These are phyloP conservation scores for Myocastor coypus DNA, from an alignment of 2,113 vertebrate species.

Conservation along the genomic window DNA sequence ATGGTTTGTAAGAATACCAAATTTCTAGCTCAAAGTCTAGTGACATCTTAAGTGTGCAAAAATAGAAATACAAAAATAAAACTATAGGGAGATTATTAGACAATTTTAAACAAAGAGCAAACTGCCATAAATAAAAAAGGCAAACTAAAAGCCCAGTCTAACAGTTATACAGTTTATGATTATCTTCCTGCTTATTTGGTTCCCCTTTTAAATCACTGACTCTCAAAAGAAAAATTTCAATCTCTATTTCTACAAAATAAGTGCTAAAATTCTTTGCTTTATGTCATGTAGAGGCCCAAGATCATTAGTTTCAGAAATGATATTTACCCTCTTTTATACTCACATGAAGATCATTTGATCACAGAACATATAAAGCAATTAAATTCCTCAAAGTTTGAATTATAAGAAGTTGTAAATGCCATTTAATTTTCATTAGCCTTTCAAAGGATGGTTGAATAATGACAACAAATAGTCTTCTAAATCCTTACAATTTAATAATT, in stretches of 20 bases:
- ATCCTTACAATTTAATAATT: constrained; percentile 70
- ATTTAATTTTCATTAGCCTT: constrained; percentile 80
- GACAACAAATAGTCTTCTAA: constrained; percentile 61
- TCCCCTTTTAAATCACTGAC: constrained; percentile 73
- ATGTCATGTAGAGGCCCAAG: constrained; percentile 72
- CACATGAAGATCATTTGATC: constrained; percentile 73
- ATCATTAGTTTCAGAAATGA: constrained; percentile 84
- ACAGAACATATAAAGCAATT: constrained; percentile 78
- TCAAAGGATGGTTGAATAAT: constrained; percentile 70
- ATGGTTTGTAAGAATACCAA: constrained; percentile 9
- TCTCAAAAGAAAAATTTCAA: constrained; percentile 69
- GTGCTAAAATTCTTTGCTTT: constrained; percentile 72
- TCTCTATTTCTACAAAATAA: constrained; percentile 73
- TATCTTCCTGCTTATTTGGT: constrained; percentile 47
- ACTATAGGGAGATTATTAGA: neutral
- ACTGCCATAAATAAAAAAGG: constrained; percentile 36
- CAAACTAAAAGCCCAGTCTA: constrained; percentile 25
- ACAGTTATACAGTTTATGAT: constrained; percentile 32
- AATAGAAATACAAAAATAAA: constrained; percentile 52
- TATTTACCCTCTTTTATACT: constrained; percentile 64
- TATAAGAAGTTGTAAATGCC: constrained; percentile 81
- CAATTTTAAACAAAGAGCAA: constrained; percentile 29
- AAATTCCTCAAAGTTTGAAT: constrained; percentile 81
- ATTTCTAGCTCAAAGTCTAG: constrained; percentile 54
- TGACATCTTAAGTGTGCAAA: constrained; percentile 26